Evolutionary conservation across 2,888 invertebrate genomes (phyloP), one percentile per base, ranked within the genome.

Genomic region (Mesopsocus fuscifrons): DNA sequence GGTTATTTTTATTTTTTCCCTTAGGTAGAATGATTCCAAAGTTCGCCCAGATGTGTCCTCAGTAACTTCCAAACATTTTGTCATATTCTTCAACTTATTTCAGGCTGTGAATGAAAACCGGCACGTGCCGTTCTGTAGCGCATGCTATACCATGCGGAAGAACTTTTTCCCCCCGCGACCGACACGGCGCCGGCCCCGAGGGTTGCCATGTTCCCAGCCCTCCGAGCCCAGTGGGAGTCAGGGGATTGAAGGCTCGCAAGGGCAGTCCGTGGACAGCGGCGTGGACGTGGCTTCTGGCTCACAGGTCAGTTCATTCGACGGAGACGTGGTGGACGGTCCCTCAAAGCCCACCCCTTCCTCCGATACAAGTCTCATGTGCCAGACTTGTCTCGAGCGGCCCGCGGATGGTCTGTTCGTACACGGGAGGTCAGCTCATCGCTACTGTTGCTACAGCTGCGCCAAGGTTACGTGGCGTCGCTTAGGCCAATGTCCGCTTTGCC

Each of bases 121-220:
- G 5, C 13, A 17, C 20, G 17, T 20, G 13, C 38, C 38, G 4
- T 38, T 20, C 21, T 38, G 38, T 20, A 5, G 6, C 5, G 20
- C 15, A 11, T 38, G 38, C 11, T 38, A 38, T 20, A 38, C 15
- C n/a, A 9, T 38, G 5, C 15, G 21, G 20, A 38, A 38, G 20
- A 17, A 17, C 5, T 38, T 38, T 11, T 38, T 38, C 20, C 38
- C 38, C 5, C 17, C 38, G 20, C 15, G 38, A 20, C 38, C 38
- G 3, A 4, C 6, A 9, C 4, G 33, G 9, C 15, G 33, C 16
- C n/a, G n/a, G n/a, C n/a, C n/a, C n/a, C n/a, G n/a, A n/a, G n/a
- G n/a, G n/a, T n/a, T n/a, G n/a, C n/a, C n/a, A n/a, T n/a, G n/a
- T n/a, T n/a, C n/a, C n/a, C n/a, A n/a, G n/a, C n/a, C n/a, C n/a